A percentile compares a stretch with the other conserved stretches of the same genome.
These are phyloP conservation scores for Aythya fuligula DNA, from an alignment of 2,797 vertebrate genomes.

Conservation along the genomic window DNA sequence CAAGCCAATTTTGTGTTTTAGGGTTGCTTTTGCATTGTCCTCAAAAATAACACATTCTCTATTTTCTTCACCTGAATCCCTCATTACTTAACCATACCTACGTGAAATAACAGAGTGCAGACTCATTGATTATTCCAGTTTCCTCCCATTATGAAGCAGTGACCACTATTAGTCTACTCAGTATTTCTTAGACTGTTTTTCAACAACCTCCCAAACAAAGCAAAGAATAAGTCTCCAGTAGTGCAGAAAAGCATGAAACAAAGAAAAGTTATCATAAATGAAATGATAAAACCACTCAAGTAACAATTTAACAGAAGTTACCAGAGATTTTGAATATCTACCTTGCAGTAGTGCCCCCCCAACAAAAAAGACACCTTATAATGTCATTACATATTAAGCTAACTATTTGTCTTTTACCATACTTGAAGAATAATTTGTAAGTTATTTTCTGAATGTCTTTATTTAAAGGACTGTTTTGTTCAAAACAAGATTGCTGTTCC, in stretches of 20 bases:
- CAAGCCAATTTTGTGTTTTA: not conserved
- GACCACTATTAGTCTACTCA: not conserved
- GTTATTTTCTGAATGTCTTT: not conserved
- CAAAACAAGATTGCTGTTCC: not conserved
- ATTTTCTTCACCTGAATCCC: not conserved
- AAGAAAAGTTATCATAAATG: not conserved
- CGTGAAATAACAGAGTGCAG: not conserved
- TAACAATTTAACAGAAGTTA: not conserved
- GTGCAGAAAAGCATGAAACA: not conserved
- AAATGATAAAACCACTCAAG: not conserved
- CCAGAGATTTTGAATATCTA: not conserved
- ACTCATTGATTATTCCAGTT: not conserved
- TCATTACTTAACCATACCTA: not conserved
- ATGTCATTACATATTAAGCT: not conserved
- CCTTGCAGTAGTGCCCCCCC: not conserved
- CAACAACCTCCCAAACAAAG: not conserved
- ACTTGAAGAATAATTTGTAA: not conserved
- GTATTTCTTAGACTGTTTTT: not conserved
- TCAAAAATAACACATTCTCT: not conserved
- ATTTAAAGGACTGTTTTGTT: not conserved
- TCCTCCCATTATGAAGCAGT: not conserved
- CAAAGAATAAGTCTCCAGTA: not conserved
- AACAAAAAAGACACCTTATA: not conserved
- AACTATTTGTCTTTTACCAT: not conserved
- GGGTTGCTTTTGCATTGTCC: not conserved